phyloP scores from a whole-genome alignment of 2,113 vertebrate genomes.

The Sprattus sprattus region DNA sequence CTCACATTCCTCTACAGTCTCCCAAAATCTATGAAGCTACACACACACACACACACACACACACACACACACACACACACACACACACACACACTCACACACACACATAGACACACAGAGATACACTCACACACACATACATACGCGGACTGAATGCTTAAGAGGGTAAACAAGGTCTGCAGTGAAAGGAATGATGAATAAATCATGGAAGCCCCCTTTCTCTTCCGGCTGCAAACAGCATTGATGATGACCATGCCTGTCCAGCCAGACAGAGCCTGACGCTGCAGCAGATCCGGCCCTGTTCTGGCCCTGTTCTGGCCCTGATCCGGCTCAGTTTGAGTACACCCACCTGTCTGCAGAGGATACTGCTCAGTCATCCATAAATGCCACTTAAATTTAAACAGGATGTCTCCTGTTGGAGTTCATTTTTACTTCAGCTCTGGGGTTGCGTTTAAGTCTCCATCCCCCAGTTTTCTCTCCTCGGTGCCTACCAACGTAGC shows the following conservation, averaged over 20 bases:
- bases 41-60: not conserved
- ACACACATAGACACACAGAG: constrained; percentile 25
- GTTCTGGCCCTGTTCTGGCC: not conserved
- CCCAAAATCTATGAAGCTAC: not conserved
- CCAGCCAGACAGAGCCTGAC: not conserved
- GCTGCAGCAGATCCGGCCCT: not conserved
- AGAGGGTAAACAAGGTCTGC: constrained; percentile 29
- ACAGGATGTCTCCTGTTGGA: constrained; percentile 28
- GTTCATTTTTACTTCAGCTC: not conserved
- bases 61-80: not conserved
- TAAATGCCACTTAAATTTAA: constrained; percentile 35
- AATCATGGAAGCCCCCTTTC: constrained; percentile 47
- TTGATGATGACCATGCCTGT: constrained; percentile 38
- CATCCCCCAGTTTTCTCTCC: not conserved
- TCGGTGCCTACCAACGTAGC: not conserved
- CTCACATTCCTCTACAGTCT: not conserved
- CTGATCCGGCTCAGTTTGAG: not conserved
- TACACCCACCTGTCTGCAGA: constrained; percentile 33
- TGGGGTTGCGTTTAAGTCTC: not conserved
- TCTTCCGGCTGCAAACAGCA: constrained; percentile 32
- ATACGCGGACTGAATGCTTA: constrained; percentile 2
- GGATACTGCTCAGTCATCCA: constrained; percentile 37
- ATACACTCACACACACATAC: constrained; percentile 22
- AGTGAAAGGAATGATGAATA: constrained; percentile 50
- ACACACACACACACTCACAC: constrained; percentile 9